Evolutionary conservation across 2,797 vertebrate genomes (phyloP).

Genomic region (Acanthurus leucopareius): DNA sequence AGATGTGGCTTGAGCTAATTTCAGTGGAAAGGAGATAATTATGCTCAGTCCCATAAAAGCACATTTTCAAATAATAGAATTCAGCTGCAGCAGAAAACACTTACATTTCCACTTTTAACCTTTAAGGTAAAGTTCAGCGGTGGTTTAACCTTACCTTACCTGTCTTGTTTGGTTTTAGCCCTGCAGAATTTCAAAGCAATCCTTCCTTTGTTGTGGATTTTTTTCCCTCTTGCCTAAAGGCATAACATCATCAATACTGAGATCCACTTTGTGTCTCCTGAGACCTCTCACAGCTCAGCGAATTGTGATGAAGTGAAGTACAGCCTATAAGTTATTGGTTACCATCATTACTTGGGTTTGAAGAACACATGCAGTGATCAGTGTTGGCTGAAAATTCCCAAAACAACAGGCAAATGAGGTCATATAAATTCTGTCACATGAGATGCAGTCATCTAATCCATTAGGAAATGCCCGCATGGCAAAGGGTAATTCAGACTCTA

Average conservation of each 20-base stretch:
- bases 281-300: conserved; percentile 37
- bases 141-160: conserved; percentile 2
- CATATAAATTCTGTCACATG: conserved; percentile 41
- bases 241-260: conserved; percentile 53
- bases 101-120: background rate
- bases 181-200: conserved; percentile 38
- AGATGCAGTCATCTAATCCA: conserved; percentile 47
- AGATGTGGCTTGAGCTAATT: background rate
- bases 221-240: conserved; percentile 27
- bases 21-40: background rate
- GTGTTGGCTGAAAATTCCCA: conserved; percentile 30
- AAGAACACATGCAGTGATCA: conserved; percentile 34
- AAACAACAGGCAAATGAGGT: conserved; percentile 35
- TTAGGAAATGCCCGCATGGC: conserved; percentile 45
- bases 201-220: conserved; percentile 26
- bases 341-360: conserved; percentile 55
- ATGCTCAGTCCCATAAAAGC: background rate
- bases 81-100: background rate
- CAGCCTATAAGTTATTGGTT: conserved; percentile 46
- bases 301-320: conserved; percentile 44
- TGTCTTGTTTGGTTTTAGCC: conserved; percentile 11
- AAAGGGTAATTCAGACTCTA: conserved; percentile 35
- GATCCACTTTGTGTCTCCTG: conserved; percentile 36
- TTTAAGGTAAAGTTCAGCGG: background rate
- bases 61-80: background rate